Evolutionary conservation across 2,113 vertebrate species (phyloP).

Genomic region (Dermatemys mawii): DNA sequence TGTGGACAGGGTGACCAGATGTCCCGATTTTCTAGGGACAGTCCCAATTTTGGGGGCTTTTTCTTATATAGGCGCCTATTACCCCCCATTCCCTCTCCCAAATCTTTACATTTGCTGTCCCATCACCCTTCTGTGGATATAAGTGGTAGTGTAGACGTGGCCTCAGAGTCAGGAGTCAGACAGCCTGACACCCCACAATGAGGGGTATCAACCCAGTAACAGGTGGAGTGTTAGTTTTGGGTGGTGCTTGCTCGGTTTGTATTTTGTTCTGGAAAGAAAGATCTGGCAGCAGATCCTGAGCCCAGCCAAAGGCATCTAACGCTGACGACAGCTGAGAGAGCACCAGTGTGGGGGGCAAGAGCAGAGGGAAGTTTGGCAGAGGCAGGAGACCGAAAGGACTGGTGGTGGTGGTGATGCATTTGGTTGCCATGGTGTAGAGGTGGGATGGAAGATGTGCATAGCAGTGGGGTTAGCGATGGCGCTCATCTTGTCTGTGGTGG

Average conservation of each 20-base stretch:
- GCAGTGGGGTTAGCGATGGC: background rate
- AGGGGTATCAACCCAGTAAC: background rate
- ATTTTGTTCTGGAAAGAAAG: background rate
- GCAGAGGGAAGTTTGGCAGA: background rate
- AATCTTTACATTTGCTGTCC: no score
- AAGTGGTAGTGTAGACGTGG: no score
- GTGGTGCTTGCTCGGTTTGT: background rate
- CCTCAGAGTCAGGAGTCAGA: no score
- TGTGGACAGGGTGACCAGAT: no score
- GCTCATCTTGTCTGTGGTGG: background rate
- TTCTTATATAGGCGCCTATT: no score
- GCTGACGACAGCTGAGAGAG: background rate
- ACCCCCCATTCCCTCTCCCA: no score
- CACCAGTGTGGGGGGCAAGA: background rate
- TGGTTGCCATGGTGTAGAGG: background rate
- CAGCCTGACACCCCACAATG: background rate
- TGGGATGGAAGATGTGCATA: background rate
- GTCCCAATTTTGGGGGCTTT: no score
- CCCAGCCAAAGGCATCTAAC: rapidly evolving
- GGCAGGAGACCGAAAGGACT: background rate
- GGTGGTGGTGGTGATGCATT: no score
- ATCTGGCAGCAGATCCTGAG: background rate
- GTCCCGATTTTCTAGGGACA: no score
- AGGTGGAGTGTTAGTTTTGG: background rate
- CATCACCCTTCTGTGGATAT: no score